phyloP scores from a whole-genome alignment of 2,888 invertebrate species.

The Anarsia innoxiella region DNA sequence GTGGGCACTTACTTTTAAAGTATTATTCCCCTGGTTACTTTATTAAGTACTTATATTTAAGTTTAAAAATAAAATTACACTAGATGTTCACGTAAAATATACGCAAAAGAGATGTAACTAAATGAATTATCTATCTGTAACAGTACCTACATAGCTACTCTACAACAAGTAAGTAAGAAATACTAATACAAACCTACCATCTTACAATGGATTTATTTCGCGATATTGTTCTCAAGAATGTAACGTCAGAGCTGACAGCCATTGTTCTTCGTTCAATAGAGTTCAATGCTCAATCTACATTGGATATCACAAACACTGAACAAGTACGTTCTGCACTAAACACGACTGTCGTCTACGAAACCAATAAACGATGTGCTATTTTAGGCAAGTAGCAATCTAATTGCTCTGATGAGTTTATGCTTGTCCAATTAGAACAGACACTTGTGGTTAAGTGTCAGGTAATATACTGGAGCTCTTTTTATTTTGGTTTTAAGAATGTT shows the following conservation, averaged over 20 bases:
- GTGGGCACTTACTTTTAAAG: too few relatives aligned
- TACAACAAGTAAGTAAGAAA: too few relatives aligned
- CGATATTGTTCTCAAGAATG: neutral
- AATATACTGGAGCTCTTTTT: slow-evolving; percentile 27
- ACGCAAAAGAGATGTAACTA: too few relatives aligned
- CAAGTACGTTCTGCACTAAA: too few relatives aligned
- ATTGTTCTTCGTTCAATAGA: slow-evolving; percentile 19
- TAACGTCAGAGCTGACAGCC: neutral
- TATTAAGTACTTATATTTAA: too few relatives aligned
- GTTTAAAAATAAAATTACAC: too few relatives aligned
- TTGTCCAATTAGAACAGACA: slow-evolving; percentile 30
- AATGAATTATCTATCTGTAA: too few relatives aligned
- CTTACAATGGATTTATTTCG: neutral
- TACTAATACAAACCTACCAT: slow-evolving; percentile 1
- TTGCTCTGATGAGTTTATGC: slow-evolving; percentile 22
- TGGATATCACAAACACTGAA: slow-evolving; percentile 7
- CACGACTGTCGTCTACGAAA: slow-evolving; percentile 44
- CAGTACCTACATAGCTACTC: too few relatives aligned
- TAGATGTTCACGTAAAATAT: too few relatives aligned
- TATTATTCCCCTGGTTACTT: too few relatives aligned
- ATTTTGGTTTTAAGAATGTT: slow-evolving; percentile 34
- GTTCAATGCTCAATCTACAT: slow-evolving; percentile 6
- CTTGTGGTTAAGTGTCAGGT: slow-evolving; percentile 19
- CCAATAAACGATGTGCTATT: slow-evolving; percentile 51
- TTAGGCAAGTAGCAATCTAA: slow-evolving; percentile 34